Percentiles rank a stretch among this genome's conserved stretches.
phyloP scores from a whole-genome alignment of 37 sponge, comb jelly and placozoan species.

The Theonella swinhoei region DNA sequence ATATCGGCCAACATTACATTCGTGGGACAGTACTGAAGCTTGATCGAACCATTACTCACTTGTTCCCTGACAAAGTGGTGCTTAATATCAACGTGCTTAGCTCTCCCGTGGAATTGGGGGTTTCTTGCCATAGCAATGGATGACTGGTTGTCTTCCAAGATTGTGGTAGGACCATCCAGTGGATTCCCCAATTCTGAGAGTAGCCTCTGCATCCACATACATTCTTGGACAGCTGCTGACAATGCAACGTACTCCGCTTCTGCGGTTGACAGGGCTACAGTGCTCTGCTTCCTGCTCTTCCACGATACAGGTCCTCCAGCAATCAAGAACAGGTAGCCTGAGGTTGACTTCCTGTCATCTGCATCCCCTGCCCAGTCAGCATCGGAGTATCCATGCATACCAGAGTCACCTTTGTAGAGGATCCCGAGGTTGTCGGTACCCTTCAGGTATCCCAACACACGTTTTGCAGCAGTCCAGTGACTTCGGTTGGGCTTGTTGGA shows the following conservation, averaged over 20 bases:
- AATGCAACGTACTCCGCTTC: slow-evolving; percentile 37
- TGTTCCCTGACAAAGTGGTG: slow-evolving; percentile 34
- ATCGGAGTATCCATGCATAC: slow-evolving; percentile 1
- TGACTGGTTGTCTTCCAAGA: too few species aligned
- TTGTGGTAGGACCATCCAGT: not conserved
- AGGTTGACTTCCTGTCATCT: slow-evolving; percentile 32
- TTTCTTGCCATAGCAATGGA: slow-evolving; percentile 34
- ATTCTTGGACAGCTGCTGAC: slow-evolving; percentile 5
- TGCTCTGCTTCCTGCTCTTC: not conserved
- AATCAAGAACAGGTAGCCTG: slow-evolving; percentile 25
- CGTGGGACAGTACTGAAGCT: slow-evolving; percentile 30
- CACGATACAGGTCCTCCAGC: slow-evolving; percentile 8
- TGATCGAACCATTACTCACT: slow-evolving; percentile 11
- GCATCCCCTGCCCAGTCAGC: slow-evolving; percentile 48
- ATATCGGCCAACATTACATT: slow-evolving; percentile 37
- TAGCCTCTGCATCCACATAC: not conserved
- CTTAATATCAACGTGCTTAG: slow-evolving; percentile 52
- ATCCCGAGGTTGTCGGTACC: slow-evolving; percentile 33
- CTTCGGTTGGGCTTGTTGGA: slow-evolving; percentile 8
- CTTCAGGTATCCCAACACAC: slow-evolving; percentile 44
- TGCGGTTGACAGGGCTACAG: slow-evolving; percentile 13
- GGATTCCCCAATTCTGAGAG: not conserved
- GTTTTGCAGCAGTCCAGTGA: slow-evolving; percentile 40
- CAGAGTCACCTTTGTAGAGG: slow-evolving; percentile 4
- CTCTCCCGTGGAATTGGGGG: slow-evolving; percentile 19